Evolutionary conservation across 2,888 invertebrate genomes (phyloP).

Genomic region (Tiphia femorata): DNA sequence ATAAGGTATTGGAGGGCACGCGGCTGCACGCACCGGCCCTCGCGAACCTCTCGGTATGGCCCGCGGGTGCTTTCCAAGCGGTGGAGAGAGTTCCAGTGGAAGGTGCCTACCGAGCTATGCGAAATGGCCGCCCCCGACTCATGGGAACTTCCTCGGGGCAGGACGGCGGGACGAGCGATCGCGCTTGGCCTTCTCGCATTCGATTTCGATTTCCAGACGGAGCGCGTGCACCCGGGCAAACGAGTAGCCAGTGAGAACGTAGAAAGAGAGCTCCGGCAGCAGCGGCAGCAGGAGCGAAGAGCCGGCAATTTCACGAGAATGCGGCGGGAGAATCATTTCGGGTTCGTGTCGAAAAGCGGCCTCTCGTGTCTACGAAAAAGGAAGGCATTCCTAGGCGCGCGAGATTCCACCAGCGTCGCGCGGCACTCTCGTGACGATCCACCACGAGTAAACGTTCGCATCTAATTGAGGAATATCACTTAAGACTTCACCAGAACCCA

Average conservation of each 20-base stretch:
- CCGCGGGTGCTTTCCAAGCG: constrained; percentile 33
- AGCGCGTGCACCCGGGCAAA: constrained; percentile 8
- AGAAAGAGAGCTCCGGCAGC: constrained; percentile 5
- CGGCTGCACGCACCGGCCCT: constrained; percentile 48
- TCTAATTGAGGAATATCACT: too few relatives aligned
- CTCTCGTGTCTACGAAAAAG: constrained; percentile 17
- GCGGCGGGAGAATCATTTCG: constrained; percentile 21
- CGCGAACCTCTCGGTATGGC: constrained; percentile 34
- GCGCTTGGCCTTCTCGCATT: constrained; percentile 8
- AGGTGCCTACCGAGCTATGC: constrained; percentile 36
- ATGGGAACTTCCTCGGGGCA: constrained; percentile 61
- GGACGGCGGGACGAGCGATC: constrained; percentile 14
- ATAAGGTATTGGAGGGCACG: constrained; percentile 46
- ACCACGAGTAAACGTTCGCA: too few relatives aligned
- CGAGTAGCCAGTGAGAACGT: constrained; percentile 2
- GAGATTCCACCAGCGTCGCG: too few relatives aligned
- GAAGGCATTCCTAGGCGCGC: too few relatives aligned
- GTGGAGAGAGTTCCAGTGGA: constrained; percentile 17
- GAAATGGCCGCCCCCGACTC: constrained; percentile 58
- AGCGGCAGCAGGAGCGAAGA: too few relatives aligned
- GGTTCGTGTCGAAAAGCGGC: constrained; percentile 25
- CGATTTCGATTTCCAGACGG: constrained; percentile 32
- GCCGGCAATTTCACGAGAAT: constrained; percentile 46
- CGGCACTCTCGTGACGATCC: too few relatives aligned
- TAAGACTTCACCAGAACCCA: too few relatives aligned